phyloP scores from a whole-genome alignment of 2,113 vertebrate genomes.

The Atractosteus spatula region DNA sequence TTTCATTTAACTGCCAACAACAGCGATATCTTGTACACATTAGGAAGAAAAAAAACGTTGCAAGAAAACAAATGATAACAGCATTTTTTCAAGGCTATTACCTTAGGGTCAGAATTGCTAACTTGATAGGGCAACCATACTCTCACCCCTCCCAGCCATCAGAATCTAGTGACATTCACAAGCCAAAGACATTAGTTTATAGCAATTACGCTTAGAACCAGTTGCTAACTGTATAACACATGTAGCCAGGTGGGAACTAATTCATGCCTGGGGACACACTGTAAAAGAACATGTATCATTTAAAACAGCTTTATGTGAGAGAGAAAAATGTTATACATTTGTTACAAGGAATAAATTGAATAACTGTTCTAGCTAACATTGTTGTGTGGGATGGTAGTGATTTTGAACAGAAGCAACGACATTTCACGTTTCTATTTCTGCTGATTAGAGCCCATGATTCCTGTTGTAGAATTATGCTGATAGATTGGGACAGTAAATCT shows the following conservation, averaged over 20 bases:
- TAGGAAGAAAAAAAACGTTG: slow-evolving; percentile 20
- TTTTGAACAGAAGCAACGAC: not conserved
- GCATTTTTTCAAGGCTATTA: slow-evolving; percentile 38
- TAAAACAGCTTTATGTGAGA: slow-evolving; percentile 17
- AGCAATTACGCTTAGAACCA: slow-evolving; percentile 38
- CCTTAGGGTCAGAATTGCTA: slow-evolving; percentile 43
- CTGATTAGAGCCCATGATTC: no score
- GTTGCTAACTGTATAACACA: slow-evolving; percentile 40
- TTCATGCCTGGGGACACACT: slow-evolving; percentile 37
- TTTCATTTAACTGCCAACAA: not conserved
- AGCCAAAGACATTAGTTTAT: slow-evolving; percentile 32
- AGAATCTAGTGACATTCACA: slow-evolving; percentile 34
- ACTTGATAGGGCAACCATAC: slow-evolving; percentile 29
- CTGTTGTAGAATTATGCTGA: no score
- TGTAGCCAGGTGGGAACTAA: slow-evolving; percentile 42
- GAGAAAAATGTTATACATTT: slow-evolving; percentile 16
- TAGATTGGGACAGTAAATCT: no score
- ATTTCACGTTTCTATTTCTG: no score
- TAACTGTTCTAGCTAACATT: slow-evolving; percentile 2
- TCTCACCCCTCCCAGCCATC: slow-evolving; percentile 29
- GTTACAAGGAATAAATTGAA: slow-evolving; percentile 20
- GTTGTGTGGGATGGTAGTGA: not conserved
- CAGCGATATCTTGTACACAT: not conserved
- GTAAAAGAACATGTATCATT: slow-evolving; percentile 35
- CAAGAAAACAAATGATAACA: slow-evolving; percentile 35